These are phyloP conservation scores for Poecilia velifera DNA, from an alignment of 2,797 vertebrate species.

Conservation along the genomic window DNA sequence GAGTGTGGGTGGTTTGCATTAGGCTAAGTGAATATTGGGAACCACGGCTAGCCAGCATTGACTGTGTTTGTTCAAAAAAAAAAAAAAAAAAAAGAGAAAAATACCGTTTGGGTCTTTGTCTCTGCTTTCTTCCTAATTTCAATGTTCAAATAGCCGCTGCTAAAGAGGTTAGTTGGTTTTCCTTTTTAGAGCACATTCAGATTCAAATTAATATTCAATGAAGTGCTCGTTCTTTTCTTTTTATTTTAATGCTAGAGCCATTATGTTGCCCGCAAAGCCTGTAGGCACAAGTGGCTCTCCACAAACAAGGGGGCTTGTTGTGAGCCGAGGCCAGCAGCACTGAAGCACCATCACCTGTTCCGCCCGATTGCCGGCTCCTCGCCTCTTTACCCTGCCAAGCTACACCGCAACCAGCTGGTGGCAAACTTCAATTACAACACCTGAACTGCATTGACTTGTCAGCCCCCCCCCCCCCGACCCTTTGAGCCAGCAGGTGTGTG, in stretches of 20 bases:
- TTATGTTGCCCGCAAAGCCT: constrained; percentile 49
- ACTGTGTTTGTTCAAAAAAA: constrained; percentile 67
- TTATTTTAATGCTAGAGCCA: constrained; percentile 49
- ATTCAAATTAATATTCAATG: constrained; percentile 71
- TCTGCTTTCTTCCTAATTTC: constrained; percentile 46
- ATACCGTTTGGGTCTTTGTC: constrained; percentile 51
- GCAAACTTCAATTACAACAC: constrained; percentile 76
- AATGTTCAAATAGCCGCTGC: constrained; percentile 50
- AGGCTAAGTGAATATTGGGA: constrained; percentile 65
- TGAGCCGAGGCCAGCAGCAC: constrained; percentile 61
- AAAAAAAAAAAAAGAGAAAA: constrained; percentile 32
- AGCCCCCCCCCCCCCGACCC: constrained; percentile 34
- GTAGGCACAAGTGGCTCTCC: constrained; percentile 67
- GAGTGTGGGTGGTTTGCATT: constrained; percentile 67
- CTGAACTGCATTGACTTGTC: constrained; percentile 69
- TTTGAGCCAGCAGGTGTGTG: constrained; percentile 55
- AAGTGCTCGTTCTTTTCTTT: constrained; percentile 42
- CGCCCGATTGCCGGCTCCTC: constrained; percentile 51
- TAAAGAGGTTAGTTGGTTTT: constrained; percentile 70
- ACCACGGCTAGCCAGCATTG: constrained; percentile 36
- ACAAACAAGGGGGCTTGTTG: constrained; percentile 64
- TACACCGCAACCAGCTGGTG: constrained; percentile 70
- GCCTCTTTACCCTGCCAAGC: constrained; percentile 62
- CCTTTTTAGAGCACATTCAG: constrained; percentile 60
- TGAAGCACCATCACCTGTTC: constrained; percentile 70